phyloP scores from a whole-genome alignment of 2,888 invertebrate genomes.

The Meteorus cinctellus region DNA sequence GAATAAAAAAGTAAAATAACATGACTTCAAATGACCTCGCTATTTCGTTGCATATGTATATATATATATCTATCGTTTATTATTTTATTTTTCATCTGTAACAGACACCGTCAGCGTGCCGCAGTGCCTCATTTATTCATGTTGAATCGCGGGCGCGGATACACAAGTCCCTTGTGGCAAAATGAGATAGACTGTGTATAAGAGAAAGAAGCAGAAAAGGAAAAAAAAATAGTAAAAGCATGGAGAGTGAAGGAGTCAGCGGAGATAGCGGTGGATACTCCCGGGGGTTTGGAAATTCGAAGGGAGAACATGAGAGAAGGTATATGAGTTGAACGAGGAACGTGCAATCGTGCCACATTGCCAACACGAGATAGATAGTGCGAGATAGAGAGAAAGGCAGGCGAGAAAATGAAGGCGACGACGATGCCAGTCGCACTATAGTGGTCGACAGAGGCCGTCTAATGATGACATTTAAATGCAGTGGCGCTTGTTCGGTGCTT shows the following conservation, averaged over 20 bases:
- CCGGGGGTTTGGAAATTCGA: slow-evolving; percentile 52
- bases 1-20: background rate
- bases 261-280: slow-evolving; percentile 56
- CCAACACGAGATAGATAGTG: slow-evolving; percentile 45
- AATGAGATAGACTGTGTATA: slow-evolving; percentile 51
- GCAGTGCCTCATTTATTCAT: slow-evolving; percentile 70
- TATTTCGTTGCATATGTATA: slow-evolving; percentile 9
- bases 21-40: background rate
- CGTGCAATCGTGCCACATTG: slow-evolving; percentile 21
- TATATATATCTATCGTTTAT: background rate
- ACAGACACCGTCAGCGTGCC: slow-evolving; percentile 51
- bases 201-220: slow-evolving; percentile 52
- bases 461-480: slow-evolving; percentile 74
- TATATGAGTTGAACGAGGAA: slow-evolving; percentile 2
- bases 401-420: slow-evolving; percentile 43
- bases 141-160: slow-evolving; percentile 54
- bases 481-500: slow-evolving; percentile 71
- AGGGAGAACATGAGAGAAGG: slow-evolving; percentile 45
- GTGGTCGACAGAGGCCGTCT: slow-evolving; percentile 66
- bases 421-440: slow-evolving; percentile 39
- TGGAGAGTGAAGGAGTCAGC: slow-evolving; percentile 50
- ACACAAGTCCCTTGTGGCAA: slow-evolving; percentile 48
- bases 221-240: slow-evolving; percentile 51
- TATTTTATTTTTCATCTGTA: slow-evolving; percentile 31
- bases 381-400: slow-evolving; percentile 6